Conservation (phyloP, 1,140 invertebrate species). For the Drosophila grimshawi region DNA sequence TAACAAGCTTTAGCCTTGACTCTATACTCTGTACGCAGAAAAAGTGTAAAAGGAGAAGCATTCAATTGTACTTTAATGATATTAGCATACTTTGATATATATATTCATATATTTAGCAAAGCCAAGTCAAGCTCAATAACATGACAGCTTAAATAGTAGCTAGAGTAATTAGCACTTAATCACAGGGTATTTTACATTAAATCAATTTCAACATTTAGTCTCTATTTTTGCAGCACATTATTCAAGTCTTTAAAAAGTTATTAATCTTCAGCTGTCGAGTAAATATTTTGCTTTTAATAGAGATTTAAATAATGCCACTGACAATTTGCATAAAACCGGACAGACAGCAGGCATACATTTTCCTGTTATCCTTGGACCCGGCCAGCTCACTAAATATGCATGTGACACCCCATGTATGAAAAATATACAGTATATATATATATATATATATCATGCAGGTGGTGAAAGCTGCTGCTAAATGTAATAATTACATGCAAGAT, state of each 20-base stretch:
- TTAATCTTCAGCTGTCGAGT: conserved; percentile 76
- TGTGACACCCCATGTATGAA: conserved; percentile 7
- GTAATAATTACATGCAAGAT: conserved; percentile 74
- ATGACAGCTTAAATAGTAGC: no score
- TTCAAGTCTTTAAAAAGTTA: conserved; percentile 61
- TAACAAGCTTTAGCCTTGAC: conserved; percentile 74
- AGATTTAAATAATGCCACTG: conserved; percentile 55
- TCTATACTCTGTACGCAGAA: conserved; percentile 22
- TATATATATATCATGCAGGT: conserved; percentile 14
- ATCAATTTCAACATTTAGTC: neutral
- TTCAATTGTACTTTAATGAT: neutral
- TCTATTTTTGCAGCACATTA: no score
- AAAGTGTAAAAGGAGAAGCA: neutral
- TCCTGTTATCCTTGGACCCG: conserved; percentile 6
- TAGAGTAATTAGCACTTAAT: neutral
- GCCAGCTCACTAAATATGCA: conserved; percentile 7
- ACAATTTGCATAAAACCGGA: conserved; percentile 72
- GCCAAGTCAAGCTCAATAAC: no score
- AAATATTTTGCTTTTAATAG: conserved; percentile 77
- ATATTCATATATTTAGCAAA: no score
- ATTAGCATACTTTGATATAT: no score
- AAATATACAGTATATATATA: neutral
- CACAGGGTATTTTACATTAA: neutral
- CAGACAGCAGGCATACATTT: conserved; percentile 18
- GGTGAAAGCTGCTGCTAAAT: conserved; percentile 40